Evolutionary conservation across 2,113 vertebrate species (phyloP).

Genomic region (Hyaena hyaena): DNA sequence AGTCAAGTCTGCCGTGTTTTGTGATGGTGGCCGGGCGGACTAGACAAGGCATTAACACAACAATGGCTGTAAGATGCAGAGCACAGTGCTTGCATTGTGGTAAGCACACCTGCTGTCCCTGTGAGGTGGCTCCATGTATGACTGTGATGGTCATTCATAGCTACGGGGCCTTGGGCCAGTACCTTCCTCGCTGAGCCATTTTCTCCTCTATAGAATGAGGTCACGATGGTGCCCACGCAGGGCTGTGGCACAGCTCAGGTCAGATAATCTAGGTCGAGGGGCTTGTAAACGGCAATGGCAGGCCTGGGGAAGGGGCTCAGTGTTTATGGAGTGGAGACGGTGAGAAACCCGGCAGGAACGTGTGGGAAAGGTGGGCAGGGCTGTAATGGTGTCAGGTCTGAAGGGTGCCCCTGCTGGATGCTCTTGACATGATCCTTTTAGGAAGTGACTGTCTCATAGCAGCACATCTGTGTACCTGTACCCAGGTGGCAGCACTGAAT

Average conservation of each 20-base stretch:
- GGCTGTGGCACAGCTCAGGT: background rate
- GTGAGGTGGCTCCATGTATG: background rate
- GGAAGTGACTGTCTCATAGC: background rate
- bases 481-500: background rate
- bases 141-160: background rate
- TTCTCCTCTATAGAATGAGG: constrained; percentile 1
- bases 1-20: too few species aligned
- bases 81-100: background rate
- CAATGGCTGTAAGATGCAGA: too few species aligned
- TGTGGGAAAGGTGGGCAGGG: background rate
- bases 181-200: background rate
- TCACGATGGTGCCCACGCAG: background rate
- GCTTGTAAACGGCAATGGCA: background rate
- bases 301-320: background rate
- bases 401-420: background rate
- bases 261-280: constrained; percentile 23
- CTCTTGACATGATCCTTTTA: background rate
- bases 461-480: background rate
- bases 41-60: background rate
- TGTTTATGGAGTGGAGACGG: background rate
- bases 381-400: background rate
- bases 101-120: background rate
- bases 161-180: background rate
- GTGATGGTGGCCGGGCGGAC: background rate
- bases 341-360: background rate